phyloP scores from a whole-genome alignment of 2,113 vertebrate genomes.

The Oryctolagus cuniculus region mOryCun1.1 NC_091442.1:39566501-39567000 shows the following conservation, averaged over 20 bases:
- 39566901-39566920: too few species aligned
- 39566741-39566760: background rate
- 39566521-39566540: background rate
- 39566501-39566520: background rate
- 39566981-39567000: too few species aligned
- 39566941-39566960: too few species aligned
- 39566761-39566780: background rate
- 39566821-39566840: background rate
- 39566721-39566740: background rate
- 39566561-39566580: background rate
- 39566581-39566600: background rate
- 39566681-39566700: background rate
- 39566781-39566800: constrained; percentile 6
- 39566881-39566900: background rate
- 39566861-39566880: background rate
- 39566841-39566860: constrained; percentile 26
- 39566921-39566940: too few species aligned
- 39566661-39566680: background rate
- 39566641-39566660: background rate
- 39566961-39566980: too few species aligned
- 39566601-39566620: background rate
- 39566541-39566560: background rate
- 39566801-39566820: background rate
- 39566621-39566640: background rate
- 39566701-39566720: background rate